A percentile compares a stretch with the other conserved stretches of the same genome.
Conservation (phyloP, 1,140 invertebrate genomes). For the Ceratitis capitata region DNA sequence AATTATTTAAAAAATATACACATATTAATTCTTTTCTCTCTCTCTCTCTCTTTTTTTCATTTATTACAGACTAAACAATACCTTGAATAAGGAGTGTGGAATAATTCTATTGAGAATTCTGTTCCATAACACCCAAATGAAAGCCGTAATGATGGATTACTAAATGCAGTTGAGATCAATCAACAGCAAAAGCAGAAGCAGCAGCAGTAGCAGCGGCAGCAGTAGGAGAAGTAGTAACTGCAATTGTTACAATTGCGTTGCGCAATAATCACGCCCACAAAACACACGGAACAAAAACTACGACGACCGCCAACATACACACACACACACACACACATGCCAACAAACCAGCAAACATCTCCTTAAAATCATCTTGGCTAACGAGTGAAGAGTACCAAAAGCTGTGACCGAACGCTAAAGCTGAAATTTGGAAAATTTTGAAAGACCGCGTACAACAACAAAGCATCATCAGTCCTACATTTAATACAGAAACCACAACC, state of each 20-base stretch:
- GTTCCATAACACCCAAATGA: constrained; percentile 37
- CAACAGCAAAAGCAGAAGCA: constrained; percentile 12
- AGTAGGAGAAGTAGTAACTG: neutral
- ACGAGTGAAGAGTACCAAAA: neutral
- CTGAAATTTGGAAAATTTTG: neutral
- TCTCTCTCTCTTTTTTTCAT: neutral
- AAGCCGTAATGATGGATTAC: constrained; percentile 39
- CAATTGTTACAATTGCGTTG: neutral
- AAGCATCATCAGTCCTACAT: neutral
- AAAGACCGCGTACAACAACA: neutral
- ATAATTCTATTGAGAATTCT: constrained; percentile 38
- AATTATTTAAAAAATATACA: no score
- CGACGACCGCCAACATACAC: neutral
- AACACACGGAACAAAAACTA: neutral
- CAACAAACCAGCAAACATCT: no score
- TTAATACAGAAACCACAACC: neutral
- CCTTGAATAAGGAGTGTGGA: constrained; percentile 35
- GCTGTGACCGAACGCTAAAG: neutral
- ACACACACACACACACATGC: neutral
- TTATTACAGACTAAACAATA: constrained; percentile 11
- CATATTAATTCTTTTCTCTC: no score
- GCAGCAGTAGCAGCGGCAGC: neutral
- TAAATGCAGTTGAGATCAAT: constrained; percentile 28
- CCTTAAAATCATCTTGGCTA: no score
- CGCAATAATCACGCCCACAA: constrained; percentile 1